phyloP scores from a whole-genome alignment of 2,113 vertebrate genomes.

The Sciurus niger region DNA sequence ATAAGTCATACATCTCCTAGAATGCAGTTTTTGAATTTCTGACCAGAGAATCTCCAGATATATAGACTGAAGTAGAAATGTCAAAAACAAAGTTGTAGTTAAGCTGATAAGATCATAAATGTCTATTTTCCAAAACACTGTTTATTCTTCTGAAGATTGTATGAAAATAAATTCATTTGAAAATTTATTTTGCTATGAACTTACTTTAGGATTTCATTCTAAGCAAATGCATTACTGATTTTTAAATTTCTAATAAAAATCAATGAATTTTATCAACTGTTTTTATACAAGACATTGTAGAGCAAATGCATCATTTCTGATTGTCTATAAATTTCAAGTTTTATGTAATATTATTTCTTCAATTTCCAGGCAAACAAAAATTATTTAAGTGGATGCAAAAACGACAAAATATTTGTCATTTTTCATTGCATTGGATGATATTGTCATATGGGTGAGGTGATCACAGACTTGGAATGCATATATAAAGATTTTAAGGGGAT shows the following conservation, averaged over 20 bases:
- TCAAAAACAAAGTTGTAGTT: slow-evolving; percentile 7
- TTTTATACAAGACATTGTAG: neutral
- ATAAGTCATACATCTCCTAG: neutral
- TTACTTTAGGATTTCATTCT: neutral
- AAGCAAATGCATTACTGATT: neutral
- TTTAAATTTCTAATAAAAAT: slow-evolving; percentile 34
- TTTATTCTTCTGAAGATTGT: neutral
- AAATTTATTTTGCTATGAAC: slow-evolving; percentile 4
- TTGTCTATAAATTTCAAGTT: neutral
- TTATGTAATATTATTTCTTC: neutral
- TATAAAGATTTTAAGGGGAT: neutral
- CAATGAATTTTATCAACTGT: neutral
- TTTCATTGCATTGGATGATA: neutral
- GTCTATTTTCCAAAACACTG: slow-evolving; percentile 35
- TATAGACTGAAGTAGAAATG: neutral
- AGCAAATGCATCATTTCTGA: slow-evolving; percentile 4
- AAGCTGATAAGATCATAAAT: slow-evolving; percentile 41
- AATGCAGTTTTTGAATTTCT: slow-evolving; percentile 36
- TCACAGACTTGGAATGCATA: neutral
- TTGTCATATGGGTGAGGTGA: neutral
- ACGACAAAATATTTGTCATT: neutral
- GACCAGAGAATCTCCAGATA: neutral
- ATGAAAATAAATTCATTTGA: slow-evolving; percentile 4
- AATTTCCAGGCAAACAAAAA: neutral
- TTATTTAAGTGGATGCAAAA: neutral